A percentile compares a stretch with the other conserved stretches of the same genome.
phyloP scores from a whole-genome alignment of 2,797 vertebrate species.

The Darevskia mixta region DNA sequence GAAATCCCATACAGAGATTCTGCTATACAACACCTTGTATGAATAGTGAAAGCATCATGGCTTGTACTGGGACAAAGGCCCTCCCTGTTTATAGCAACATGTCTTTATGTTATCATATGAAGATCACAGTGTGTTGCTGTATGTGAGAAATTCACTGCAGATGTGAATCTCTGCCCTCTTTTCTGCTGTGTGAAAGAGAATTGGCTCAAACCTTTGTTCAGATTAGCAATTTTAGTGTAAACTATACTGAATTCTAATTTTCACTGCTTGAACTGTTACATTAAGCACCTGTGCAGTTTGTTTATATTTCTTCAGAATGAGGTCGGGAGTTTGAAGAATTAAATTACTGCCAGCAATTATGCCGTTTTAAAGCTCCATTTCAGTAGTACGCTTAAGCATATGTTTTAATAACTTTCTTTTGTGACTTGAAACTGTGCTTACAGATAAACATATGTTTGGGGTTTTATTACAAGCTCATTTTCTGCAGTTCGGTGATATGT shows the following conservation, averaged over 20 bases:
- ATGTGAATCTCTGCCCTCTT: background rate
- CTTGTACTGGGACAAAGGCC: background rate
- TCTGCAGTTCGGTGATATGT: background rate
- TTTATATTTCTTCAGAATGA: constrained; percentile 12
- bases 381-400: background rate
- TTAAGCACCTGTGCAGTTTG: constrained; percentile 9
- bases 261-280: rapidly evolving
- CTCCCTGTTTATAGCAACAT: background rate
- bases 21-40: background rate
- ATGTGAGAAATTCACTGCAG: background rate
- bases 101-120: background rate
- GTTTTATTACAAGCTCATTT: background rate
- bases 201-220: background rate
- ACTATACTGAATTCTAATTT: background rate
- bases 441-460: constrained; percentile 8
- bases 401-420: constrained; percentile 13
- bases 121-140: background rate
- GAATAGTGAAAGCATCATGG: background rate
- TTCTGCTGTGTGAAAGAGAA: background rate
- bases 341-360: constrained; percentile 30
- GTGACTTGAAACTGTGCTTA: constrained; percentile 13
- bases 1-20: background rate
- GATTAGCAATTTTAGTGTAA: constrained; percentile 11
- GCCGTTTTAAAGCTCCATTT: background rate
- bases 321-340: constrained; percentile 15